These are phyloP conservation scores for Moxostoma hubbsi DNA, from an alignment of 2,797 vertebrate species.

Conservation along the genomic window DNA sequence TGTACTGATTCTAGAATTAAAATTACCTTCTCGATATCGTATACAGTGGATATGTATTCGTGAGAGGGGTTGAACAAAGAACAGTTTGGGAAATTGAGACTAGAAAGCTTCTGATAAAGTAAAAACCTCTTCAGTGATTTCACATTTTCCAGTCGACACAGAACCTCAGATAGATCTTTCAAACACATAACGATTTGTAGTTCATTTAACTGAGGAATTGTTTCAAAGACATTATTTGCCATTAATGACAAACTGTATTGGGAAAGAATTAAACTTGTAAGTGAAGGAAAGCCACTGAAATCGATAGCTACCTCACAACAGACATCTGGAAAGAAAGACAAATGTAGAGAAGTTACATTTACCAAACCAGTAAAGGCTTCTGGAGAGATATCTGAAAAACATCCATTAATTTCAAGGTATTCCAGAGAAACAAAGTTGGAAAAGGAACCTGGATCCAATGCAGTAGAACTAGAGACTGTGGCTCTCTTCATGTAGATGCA, in stretches of 20 bases:
- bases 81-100: constrained; percentile 9
- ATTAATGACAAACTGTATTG: not conserved
- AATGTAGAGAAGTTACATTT: not conserved
- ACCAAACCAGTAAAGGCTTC: constrained; percentile 25
- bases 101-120: not conserved
- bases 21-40: not conserved
- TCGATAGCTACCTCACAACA: constrained; percentile 19
- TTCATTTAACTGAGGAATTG: not conserved
- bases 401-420: not conserved
- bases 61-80: not conserved
- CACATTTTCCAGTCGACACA: constrained; percentile 1
- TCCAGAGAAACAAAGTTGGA: not conserved
- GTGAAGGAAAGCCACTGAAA: constrained; percentile 13
- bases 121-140: not conserved
- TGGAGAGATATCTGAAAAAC: constrained; percentile 13
- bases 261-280: not conserved
- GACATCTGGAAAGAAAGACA: not conserved
- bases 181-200: not conserved
- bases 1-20: not conserved
- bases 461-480: too few relatives aligned
- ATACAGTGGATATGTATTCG: not conserved
- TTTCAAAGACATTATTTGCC: not conserved
- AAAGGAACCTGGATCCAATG: not conserved
- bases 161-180: constrained; percentile 5
- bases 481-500: not conserved